Base-by-base conservation (phyloP, 30 jellyfish, hydroid and myxozoan genomes). In the Aurelia aurita complex sp. Pacific region DNA sequence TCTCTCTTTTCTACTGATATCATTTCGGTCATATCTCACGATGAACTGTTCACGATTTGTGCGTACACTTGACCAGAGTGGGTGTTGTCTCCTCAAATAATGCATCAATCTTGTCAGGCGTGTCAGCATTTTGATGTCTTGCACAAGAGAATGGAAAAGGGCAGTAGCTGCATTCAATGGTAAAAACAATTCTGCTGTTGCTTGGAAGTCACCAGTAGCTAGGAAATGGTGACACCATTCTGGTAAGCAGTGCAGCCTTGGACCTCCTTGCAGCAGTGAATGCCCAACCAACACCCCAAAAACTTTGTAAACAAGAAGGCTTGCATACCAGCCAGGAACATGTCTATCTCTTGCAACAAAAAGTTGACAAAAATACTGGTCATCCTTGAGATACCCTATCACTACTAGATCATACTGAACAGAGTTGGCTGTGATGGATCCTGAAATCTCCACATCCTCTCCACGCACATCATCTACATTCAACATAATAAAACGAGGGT, bases 161-260 rank as follows among this genome's bases (percentile, higher is more conserved):
- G 85, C 85, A 13, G 85, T 74, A 14, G 73, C 85, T 15, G 85
- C 85, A 74, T 74, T 74, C 6, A 74, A 57, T 6, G 85, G 85
- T 5, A 74, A 74, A 13, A 74, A n/a, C 85, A 46, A 14, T 52
- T 74, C 85, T 16, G 85, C 85, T 15, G 85, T 19, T 12, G 85
- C 10, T 6, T 52, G 72, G 9, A 74, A 74, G 17, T 74, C 85
- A 7, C 85, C 85, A 2, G 85, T 74, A 16, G 55, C 17, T 13
- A 74, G 11, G 59, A 74, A 74, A 10, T 51, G 23, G 72, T 13
- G 52, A 5, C 29, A 35, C 85, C 85, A 74, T 36, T 55, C 72
- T 17, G 72, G 85, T 50, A 74, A 74, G 54, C 53, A 52, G 11
- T 74, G 72, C 15, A 74, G 19, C 23, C 85, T 73, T n/a, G 72